These are phyloP conservation scores for Vulpes vulpes DNA, from an alignment of 2,113 vertebrate species.

Conservation along the genomic window DNA sequence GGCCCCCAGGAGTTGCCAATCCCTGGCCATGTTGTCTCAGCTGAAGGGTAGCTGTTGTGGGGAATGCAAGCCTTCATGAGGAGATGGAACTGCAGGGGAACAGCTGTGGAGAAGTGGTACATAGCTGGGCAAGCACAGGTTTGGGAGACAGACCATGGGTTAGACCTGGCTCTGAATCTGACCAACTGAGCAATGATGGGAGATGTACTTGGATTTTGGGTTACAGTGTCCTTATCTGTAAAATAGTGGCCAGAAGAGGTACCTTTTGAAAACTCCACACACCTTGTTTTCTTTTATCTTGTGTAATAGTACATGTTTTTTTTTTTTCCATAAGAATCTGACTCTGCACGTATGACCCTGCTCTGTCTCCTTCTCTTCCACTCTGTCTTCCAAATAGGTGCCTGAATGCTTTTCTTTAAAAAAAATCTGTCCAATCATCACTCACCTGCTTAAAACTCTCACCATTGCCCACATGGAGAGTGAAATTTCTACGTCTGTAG, in stretches of 20 bases:
- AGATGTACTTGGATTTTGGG: not conserved
- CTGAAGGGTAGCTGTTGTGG: not conserved
- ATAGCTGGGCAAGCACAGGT: accelerated
- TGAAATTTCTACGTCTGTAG: not conserved
- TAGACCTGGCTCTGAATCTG: not conserved
- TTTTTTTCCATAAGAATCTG: not conserved
- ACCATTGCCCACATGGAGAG: not conserved
- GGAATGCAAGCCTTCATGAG: not conserved
- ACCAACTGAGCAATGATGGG: not conserved
- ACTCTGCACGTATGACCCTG: not conserved
- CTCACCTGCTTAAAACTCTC: not conserved
- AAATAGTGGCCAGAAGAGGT: not conserved
- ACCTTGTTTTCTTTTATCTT: not conserved
- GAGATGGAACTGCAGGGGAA: not conserved
- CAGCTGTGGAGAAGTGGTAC: not conserved
- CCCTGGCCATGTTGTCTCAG: not conserved
- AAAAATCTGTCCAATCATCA: not conserved
- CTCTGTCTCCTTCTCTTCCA: not conserved
- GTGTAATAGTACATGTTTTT: not conserved
- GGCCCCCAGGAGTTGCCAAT: not conserved
- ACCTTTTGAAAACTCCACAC: not conserved
- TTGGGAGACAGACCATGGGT: not conserved
- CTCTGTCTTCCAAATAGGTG: not conserved
- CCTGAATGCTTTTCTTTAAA: not conserved
- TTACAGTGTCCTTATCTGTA: not conserved